Conservation (phyloP, 92 coral and sea anemone genomes). For the Pocillopora grandis region DNA sequence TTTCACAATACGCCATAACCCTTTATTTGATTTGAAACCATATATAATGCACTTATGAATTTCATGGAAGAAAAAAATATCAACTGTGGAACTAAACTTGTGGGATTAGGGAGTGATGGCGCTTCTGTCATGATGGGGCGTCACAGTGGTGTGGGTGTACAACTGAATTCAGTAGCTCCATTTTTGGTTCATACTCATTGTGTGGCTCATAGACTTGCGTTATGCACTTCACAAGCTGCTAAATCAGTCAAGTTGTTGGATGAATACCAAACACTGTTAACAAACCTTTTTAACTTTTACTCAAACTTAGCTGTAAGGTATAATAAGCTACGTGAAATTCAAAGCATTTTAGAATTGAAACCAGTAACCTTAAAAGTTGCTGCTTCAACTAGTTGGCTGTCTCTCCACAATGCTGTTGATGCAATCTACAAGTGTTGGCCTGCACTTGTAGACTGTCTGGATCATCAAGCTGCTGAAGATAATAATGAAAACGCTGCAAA, state of each 20-base stretch:
- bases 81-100: conserved; percentile 24
- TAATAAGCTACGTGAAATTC: conserved; percentile 34
- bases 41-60: conserved; percentile 37
- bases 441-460: too few relatives aligned
- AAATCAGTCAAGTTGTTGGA: conserved; percentile 23
- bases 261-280: conserved; percentile 26
- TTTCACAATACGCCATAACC: too few relatives aligned
- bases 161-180: conserved; percentile 43
- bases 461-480: too few relatives aligned
- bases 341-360: conserved; percentile 21
- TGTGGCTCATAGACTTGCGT: conserved; percentile 37
- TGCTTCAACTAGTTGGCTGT: background rate
- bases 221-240: conserved; percentile 16
- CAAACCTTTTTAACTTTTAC: conserved; percentile 12
- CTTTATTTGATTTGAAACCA: conserved; percentile 12
- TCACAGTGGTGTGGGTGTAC: conserved; percentile 49
- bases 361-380: conserved; percentile 31
- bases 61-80: conserved; percentile 31
- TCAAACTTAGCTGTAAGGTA: conserved; percentile 6
- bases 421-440: too few relatives aligned
- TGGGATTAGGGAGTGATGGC: conserved; percentile 47
- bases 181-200: conserved; percentile 44
- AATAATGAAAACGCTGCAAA: too few relatives aligned
- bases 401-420: too few relatives aligned
- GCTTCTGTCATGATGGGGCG: conserved; percentile 41